Conservation (phyloP, 2,888 invertebrate species). For the Isoperla grammatica region DNA sequence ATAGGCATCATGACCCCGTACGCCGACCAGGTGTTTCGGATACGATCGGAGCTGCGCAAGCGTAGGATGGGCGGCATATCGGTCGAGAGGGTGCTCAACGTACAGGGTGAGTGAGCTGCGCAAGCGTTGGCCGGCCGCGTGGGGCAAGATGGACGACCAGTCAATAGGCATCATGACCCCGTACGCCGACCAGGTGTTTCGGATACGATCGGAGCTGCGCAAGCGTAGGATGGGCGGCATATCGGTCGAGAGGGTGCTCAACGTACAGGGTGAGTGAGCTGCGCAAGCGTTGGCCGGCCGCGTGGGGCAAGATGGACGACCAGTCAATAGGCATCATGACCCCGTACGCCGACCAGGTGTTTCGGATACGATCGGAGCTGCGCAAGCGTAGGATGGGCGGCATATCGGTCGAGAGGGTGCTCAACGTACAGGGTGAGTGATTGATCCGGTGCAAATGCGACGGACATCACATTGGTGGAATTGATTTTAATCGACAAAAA, state of each 20-base stretch:
- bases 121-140: conserved; percentile 65
- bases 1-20: conserved; percentile 82
- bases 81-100: conserved; percentile 76
- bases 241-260: conserved; percentile 74
- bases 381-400: conserved; percentile 65
- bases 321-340: conserved; percentile 79
- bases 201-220: conserved; percentile 68
- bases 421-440: conserved; percentile 68
- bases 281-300: conserved; percentile 65
- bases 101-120: conserved; percentile 70
- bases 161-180: conserved; percentile 79
- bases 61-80: conserved; percentile 66
- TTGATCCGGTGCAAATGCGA: too few relatives aligned
- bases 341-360: conserved; percentile 75
- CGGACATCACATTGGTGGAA: too few relatives aligned
- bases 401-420: conserved; percentile 74
- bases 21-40: conserved; percentile 70
- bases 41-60: conserved; percentile 69
- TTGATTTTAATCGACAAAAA: too few relatives aligned
- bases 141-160: conserved; percentile 69
- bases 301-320: conserved; percentile 69
- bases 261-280: conserved; percentile 65
- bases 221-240: conserved; percentile 67
- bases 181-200: conserved; percentile 71
- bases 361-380: conserved; percentile 68